Evolutionary conservation across 1,140 invertebrate species (phyloP), one percentile per base, ranked within the genome.

Genomic region (Pachypsylla venusta): DNA sequence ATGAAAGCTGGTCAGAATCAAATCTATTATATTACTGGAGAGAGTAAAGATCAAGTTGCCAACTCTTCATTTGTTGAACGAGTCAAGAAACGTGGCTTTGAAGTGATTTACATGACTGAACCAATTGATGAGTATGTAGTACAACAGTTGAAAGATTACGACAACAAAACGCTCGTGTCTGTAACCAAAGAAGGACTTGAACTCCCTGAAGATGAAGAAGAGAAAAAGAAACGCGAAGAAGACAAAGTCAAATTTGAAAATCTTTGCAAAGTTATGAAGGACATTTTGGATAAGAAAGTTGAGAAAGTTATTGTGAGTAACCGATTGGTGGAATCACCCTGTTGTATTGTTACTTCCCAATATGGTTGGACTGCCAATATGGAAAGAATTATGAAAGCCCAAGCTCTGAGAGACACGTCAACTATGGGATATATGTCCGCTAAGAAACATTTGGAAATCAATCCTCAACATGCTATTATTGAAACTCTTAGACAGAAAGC

Each of bases 341-440:
- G 94, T 75, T 98, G 95, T 72, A 98, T 99, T 68, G 96, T 99
- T 20, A 98, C 95, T 13, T 92, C 89, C 14, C 93, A 98, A 70
- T 98, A 95, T 70, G 94, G 95, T 54, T 98, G 94, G 96, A 92
- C 94, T 10, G 94, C 95, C 2, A 99, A 99, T 74, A 99, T 99
- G 95, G 96, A 99, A 71, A 81, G 95, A 59, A 98, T 99, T 74
- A 98, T 98, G 94, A 98, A 98, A 72, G 95, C 94, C 0, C 93
- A 97, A 71, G 93, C 93, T 27, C 77, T 97, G 0, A 75, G 91
- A 24, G 95, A 98, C 67, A 89, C 91, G 0, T 91, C 89, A 16
- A 97, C 95, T 56, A 95, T 98, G 92, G 91, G 92, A 53, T 98
- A 98, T 76, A 98, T 98, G 94, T 87, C 93, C 13, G 92, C 93